A percentile compares a stretch with the other conserved stretches of the same genome.
Conservation (phyloP, 1,140 invertebrate species). For the Panulirus ornatus region DNA sequence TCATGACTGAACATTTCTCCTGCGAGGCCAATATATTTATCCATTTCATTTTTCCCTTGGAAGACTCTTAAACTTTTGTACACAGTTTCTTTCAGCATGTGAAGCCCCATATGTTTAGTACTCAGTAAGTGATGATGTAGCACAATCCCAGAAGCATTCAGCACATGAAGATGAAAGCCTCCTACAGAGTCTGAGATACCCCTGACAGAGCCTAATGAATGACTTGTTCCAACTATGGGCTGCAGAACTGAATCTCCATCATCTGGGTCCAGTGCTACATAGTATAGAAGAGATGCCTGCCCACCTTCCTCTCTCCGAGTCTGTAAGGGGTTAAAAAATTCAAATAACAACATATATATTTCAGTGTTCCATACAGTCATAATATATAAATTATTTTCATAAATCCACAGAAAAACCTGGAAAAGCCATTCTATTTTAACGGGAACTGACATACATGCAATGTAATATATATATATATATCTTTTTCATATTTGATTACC, state of each 20-base stretch:
- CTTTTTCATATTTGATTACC: too few relatives aligned
- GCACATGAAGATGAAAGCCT: conserved; percentile 84
- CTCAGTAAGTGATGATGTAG: conserved; percentile 87
- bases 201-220: conserved; percentile 83
- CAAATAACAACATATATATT: too few relatives aligned
- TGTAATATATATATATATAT: too few relatives aligned
- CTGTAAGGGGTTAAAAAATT: too few relatives aligned
- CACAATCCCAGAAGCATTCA: conserved; percentile 80
- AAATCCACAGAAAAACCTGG: too few relatives aligned
- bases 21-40: conserved; percentile 78
- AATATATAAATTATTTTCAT: too few relatives aligned
- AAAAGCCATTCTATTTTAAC: background rate
- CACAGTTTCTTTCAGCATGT: conserved; percentile 88
- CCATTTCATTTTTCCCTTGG: conserved; percentile 77
- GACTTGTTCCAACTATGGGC: conserved; percentile 79
- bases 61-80: conserved; percentile 79
- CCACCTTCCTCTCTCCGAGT: conserved; percentile 42
- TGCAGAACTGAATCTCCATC: conserved; percentile 76
- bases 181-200: conserved; percentile 89
- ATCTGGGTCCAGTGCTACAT: conserved; percentile 78
- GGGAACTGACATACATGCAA: too few relatives aligned
- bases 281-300: conserved; percentile 80
- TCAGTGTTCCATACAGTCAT: too few relatives aligned
- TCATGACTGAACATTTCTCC: conserved; percentile 78
- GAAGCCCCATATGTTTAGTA: conserved; percentile 85